Percentiles rank a stretch among this genome's conserved stretches.
Evolutionary conservation across 2,888 invertebrate species (phyloP).

Genomic region (Melanchra persicariae): DNA sequence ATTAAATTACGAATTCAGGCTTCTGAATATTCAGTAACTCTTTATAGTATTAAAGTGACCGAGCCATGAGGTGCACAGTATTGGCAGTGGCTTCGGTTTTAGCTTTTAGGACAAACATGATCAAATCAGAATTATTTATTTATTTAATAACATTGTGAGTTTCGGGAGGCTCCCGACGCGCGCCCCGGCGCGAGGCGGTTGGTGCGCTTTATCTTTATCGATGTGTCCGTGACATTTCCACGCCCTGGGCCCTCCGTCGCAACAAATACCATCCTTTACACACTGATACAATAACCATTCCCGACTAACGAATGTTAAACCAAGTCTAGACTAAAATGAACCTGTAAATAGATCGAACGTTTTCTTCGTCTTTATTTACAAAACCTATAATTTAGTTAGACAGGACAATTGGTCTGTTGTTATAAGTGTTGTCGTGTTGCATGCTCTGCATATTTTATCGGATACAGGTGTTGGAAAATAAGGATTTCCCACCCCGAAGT

Average conservation of each 20-base stretch:
- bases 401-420: neutral
- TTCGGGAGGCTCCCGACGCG: constrained; percentile 28
- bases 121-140: no score
- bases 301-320: constrained; percentile 53
- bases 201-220: constrained; percentile 79
- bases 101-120: constrained; percentile 29
- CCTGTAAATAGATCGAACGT: neutral
- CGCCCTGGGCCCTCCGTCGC: constrained; percentile 73
- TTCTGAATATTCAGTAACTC: constrained; percentile 25
- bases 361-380: neutral
- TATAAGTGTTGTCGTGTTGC: constrained; percentile 1
- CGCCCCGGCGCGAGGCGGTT: constrained; percentile 41
- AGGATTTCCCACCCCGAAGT: neutral
- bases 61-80: constrained; percentile 1
- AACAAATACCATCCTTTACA: constrained; percentile 72
- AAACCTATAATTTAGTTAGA: neutral
- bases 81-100: neutral
- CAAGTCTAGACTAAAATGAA: constrained; percentile 26
- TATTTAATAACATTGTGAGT: constrained; percentile 44
- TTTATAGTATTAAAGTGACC: neutral
- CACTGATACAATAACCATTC: constrained; percentile 66
- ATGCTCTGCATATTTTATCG: constrained; percentile 14
- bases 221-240: constrained; percentile 86
- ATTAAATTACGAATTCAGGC: constrained; percentile 13
- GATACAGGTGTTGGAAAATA: neutral